Evolutionary conservation across 2,888 invertebrate genomes (phyloP).

Genomic region (Tachystola acroxantha): DNA sequence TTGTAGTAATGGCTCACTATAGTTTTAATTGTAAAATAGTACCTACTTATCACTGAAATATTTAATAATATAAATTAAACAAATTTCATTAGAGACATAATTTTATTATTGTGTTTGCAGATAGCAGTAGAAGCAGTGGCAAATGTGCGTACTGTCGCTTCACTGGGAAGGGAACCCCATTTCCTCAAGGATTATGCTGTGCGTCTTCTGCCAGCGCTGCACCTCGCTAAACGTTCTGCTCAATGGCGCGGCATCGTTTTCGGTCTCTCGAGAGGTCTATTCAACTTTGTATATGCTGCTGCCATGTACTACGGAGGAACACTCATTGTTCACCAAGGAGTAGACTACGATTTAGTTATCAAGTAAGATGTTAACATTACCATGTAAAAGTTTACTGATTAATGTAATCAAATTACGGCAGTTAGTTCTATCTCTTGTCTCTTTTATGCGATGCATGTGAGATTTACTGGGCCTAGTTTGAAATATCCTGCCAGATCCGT

Average conservation of each 20-base stretch:
- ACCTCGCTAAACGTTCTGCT: conserved; percentile 75
- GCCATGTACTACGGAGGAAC: conserved; percentile 85
- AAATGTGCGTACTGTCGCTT: conserved; percentile 87
- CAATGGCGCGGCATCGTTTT: conserved; percentile 84
- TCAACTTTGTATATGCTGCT: conserved; percentile 85
- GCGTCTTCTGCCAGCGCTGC: conserved; percentile 79
- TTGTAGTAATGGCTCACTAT: too few species aligned
- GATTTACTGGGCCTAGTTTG: too few species aligned
- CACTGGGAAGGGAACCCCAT: conserved; percentile 83
- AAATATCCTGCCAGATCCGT: too few species aligned
- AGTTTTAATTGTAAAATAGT: too few species aligned
- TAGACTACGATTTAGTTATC: conserved; percentile 80
- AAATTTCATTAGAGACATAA: too few species aligned
- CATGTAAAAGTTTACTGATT: too few species aligned
- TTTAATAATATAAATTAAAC: too few species aligned
- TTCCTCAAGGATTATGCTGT: conserved; percentile 81
- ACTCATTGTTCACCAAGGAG: conserved; percentile 77
- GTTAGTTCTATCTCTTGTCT: too few species aligned
- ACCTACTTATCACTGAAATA: too few species aligned
- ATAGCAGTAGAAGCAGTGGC: conserved; percentile 88
- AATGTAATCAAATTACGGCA: too few species aligned
- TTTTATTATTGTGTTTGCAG: conserved; percentile 32
- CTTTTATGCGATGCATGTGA: too few species aligned
- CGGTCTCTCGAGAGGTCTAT: conserved; percentile 84
- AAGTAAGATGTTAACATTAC: conserved; percentile 78